phyloP scores from a whole-genome alignment of 1,140 invertebrate species.

The Leptinotarsa lineolata region DNA sequence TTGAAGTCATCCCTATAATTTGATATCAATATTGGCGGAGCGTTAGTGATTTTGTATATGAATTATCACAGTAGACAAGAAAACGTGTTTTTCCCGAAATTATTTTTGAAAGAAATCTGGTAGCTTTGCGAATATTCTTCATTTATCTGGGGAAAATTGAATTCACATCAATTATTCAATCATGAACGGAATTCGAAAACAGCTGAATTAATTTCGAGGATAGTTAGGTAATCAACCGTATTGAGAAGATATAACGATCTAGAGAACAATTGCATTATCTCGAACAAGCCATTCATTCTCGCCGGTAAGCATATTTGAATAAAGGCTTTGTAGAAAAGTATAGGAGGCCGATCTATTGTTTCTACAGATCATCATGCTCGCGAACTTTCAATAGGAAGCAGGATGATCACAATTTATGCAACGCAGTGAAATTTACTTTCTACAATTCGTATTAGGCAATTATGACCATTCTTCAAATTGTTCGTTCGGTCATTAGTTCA shows the following conservation, averaged over 20 bases:
- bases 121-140: too few species aligned
- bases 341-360: background rate
- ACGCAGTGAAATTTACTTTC: constrained; percentile 2
- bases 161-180: background rate
- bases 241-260: constrained; percentile 9
- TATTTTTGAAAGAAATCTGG: too few species aligned
- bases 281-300: background rate
- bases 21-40: too few species aligned
- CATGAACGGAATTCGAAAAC: background rate
- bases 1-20: too few species aligned
- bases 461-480: background rate
- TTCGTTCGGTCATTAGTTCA: background rate
- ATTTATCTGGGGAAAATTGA: too few species aligned
- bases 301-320: background rate
- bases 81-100: too few species aligned
- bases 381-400: background rate
- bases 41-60: too few species aligned
- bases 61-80: too few species aligned
- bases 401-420: background rate
- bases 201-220: background rate
- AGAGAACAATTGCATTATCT: background rate
- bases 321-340: background rate
- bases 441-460: constrained; percentile 2
- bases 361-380: background rate
- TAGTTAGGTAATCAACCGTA: background rate